Evolutionary conservation across 1,140 invertebrate species (phyloP), one percentile per base, ranked within the genome.

Genomic region (Neodiprion lecontei): DNA sequence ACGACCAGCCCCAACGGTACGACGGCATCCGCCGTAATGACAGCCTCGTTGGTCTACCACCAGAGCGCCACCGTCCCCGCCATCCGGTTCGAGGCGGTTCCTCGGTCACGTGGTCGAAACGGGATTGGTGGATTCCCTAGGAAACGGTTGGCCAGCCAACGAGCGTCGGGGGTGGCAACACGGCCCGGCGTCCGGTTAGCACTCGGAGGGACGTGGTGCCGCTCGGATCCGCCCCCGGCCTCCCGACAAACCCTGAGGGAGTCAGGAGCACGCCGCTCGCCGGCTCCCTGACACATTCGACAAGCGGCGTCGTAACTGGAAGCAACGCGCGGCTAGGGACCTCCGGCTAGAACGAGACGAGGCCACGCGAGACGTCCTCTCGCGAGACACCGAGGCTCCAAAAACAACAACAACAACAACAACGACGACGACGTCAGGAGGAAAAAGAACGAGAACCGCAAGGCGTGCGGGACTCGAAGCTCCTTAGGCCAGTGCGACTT

Each of bases 291-390:
- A 88, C 87, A 88, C 87, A 88, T 88, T 88, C 87, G 86, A 88
- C 87, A 88, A 88, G 87, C 87, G 87, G 85, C 86, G 85, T 84
- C 86, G 87, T 88, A 88, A 88, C 87, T 86, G 85, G 86, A 88
- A 88, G 83, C 85, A 88, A 88, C 85, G 87, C 83, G 87, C 86
- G 84, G 81, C 87, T 88, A 75, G 87, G 87, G 87, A 88, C 87
- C 83, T 86, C 80, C 76, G 74, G 28, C 28, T 23, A 71, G 21
- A 48, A 71, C 48, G n/a, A 40, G n/a, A 17, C 68, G 70, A n/a
- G 12, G 10, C 21, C 70, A 21, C 23, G 70, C 53, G 53, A 61
- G 28, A 40, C 28, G 28, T 40, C 28, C 28, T 40, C 28, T 40
- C 28, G 28, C 28, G 28, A 40, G 28, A 40, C 28, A 40, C 28